phyloP scores from a whole-genome alignment of 2,113 vertebrate genomes.

The Lates calcarifer region DNA sequence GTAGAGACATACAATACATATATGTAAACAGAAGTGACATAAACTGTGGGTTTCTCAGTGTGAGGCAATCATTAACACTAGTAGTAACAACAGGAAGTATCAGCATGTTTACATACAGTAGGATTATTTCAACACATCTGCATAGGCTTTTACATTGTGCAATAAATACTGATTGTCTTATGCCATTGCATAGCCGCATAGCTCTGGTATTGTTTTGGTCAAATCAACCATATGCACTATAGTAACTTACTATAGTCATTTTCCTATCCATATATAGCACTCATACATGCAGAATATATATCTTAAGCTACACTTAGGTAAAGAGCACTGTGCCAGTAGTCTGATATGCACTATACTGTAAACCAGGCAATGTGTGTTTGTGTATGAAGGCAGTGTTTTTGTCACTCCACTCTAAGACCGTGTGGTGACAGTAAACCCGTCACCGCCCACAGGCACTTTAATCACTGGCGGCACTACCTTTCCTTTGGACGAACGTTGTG shows the following conservation, averaged over 20 bases:
- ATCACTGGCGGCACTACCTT: conserved; percentile 25
- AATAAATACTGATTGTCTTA: conserved; percentile 80
- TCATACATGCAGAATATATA: conserved; percentile 44
- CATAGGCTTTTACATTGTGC: conserved; percentile 65
- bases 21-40: conserved; percentile 48
- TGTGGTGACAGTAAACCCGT: background rate
- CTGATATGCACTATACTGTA: conserved; percentile 46
- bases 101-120: conserved; percentile 37
- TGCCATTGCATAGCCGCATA: conserved; percentile 62
- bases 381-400: conserved; percentile 61
- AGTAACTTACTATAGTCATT: background rate
- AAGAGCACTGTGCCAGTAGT: conserved; percentile 37
- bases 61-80: conserved; percentile 20
- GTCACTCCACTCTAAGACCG: conserved; percentile 18
- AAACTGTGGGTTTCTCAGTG: conserved; percentile 28
- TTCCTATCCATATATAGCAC: background rate
- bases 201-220: conserved; percentile 64
- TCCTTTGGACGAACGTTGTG: background rate
- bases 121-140: conserved; percentile 49
- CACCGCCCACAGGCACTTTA: conserved; percentile 34
- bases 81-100: conserved; percentile 18
- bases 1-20: background rate
- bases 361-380: conserved; percentile 47
- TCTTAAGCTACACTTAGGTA: conserved; percentile 33
- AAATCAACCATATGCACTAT: conserved; percentile 52